Evolutionary conservation across 2,113 vertebrate species (phyloP).

Genomic region (Drymodes brunneopygia): DNA sequence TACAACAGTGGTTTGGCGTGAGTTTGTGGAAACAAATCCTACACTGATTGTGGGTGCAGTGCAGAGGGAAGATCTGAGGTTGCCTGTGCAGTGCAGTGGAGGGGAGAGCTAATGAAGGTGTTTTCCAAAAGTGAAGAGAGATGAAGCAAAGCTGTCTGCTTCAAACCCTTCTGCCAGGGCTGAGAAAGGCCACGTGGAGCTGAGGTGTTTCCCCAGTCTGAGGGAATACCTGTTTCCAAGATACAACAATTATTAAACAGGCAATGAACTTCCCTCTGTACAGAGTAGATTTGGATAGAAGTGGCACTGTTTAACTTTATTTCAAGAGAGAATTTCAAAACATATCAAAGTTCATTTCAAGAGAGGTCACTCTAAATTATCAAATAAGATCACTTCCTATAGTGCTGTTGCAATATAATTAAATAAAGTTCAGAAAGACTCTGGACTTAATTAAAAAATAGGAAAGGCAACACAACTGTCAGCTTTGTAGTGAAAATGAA

Average conservation of each 20-base stretch:
- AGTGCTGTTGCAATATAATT: neutral
- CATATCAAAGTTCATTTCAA: neutral
- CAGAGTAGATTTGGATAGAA: neutral
- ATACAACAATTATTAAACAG: neutral
- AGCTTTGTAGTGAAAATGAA: slow-evolving; percentile 26
- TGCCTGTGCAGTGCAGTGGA: neutral
- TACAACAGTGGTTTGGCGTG: neutral
- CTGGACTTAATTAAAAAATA: neutral
- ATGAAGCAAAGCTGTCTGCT: neutral
- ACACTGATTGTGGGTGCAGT: neutral
- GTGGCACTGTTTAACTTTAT: neutral
- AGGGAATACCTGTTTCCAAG: neutral
- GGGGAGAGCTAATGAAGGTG: neutral
- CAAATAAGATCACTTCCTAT: neutral
- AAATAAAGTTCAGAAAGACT: neutral
- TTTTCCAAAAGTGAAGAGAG: neutral
- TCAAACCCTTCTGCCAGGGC: neutral
- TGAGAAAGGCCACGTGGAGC: neutral
- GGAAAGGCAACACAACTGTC: neutral
- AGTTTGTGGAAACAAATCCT: neutral
- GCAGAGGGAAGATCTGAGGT: neutral
- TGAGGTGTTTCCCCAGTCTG: neutral
- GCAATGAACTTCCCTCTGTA: neutral
- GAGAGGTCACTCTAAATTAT: neutral
- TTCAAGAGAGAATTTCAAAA: neutral